Conservation (phyloP, 2,797 vertebrate species). For the Mycteria americana region DNA sequence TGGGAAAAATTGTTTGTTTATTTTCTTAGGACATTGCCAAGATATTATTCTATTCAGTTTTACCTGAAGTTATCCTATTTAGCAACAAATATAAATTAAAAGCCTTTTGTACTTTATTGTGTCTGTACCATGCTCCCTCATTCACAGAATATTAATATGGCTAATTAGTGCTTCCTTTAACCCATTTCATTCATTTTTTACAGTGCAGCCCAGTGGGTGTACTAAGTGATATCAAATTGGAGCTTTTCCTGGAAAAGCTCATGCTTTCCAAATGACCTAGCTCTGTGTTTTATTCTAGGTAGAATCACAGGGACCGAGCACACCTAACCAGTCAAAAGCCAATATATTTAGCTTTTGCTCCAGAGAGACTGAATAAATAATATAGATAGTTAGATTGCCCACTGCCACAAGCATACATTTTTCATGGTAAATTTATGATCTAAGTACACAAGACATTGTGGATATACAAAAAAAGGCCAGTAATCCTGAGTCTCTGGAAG, state of each 20-base stretch:
- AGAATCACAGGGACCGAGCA: background rate
- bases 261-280: background rate
- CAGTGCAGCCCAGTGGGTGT: background rate
- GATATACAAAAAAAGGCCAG: background rate
- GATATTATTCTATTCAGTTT: background rate
- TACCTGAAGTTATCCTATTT: background rate
- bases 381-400: background rate
- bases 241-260: background rate
- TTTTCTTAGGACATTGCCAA: background rate
- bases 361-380: constrained; percentile 24
- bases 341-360: constrained; percentile 18
- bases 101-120: background rate
- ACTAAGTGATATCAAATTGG: background rate
- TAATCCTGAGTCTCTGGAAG: background rate
- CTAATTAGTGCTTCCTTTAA: background rate
- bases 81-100: background rate
- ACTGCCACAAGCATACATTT: constrained; percentile 8
- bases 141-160: background rate
- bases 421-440: constrained; percentile 20
- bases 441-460: background rate
- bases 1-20: background rate
- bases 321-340: background rate
- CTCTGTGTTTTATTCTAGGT: background rate
- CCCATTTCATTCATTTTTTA: background rate
- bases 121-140: background rate